phyloP scores from a whole-genome alignment of 2,888 invertebrate species.

The Hirtodrosophila duncani region DNA sequence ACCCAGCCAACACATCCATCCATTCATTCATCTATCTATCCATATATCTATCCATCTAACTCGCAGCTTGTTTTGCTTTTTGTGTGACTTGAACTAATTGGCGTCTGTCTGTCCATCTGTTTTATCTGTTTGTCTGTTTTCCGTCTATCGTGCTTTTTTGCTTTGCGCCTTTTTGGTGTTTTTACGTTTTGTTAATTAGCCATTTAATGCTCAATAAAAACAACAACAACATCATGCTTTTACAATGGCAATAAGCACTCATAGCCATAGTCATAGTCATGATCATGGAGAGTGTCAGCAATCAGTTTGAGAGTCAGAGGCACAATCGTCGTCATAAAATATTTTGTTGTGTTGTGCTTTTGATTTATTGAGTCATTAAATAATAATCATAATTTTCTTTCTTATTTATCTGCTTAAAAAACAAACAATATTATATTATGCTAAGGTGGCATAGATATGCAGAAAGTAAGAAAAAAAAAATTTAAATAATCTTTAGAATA shows the following conservation, averaged over 20 bases:
- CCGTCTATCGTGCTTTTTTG: slow-evolving; percentile 33
- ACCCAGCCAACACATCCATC: slow-evolving; percentile 9
- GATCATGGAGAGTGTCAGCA: not conserved
- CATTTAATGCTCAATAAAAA: slow-evolving; percentile 62
- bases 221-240: slow-evolving; percentile 10
- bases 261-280: slow-evolving; percentile 8
- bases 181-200: slow-evolving; percentile 65
- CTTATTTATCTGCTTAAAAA: no score
- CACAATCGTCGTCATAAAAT: slow-evolving; percentile 28
- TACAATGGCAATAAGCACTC: slow-evolving; percentile 35
- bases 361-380: slow-evolving; percentile 68
- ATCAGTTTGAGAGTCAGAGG: slow-evolving; percentile 24
- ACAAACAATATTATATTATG: no score
- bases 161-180: slow-evolving; percentile 27
- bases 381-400: slow-evolving; percentile 57
- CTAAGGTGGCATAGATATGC: no score
- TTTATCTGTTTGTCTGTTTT: no score
- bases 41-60: not conserved
- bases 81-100: slow-evolving; percentile 29
- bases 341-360: slow-evolving; percentile 25
- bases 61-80: slow-evolving; percentile 10
- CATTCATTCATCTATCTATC: not conserved
- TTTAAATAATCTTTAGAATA: no score
- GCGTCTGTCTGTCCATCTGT: no score
- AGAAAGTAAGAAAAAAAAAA: no score